Evolutionary conservation across 1,140 invertebrate genomes (phyloP), one percentile per base, ranked within the genome.

Genomic region (Diplogasteroides magnus): DNA sequence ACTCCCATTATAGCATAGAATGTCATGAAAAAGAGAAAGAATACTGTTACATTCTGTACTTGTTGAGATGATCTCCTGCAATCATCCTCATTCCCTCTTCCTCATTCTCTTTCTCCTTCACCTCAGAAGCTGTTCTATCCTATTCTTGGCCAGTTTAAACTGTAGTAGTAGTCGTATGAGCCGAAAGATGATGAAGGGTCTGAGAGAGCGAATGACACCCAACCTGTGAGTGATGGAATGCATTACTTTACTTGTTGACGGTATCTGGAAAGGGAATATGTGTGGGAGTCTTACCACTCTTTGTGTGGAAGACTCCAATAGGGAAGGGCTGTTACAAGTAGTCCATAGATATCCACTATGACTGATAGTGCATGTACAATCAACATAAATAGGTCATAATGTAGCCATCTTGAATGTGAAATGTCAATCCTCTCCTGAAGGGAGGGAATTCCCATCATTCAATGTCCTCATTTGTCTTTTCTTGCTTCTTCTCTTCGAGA

Each of bases 11-110:
- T 88, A 69, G 94, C 96, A 84, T 98, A 99, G 0, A 99, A 85
- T 1, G 93, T 95, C 95, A 99, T 98, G 83, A 99, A 99, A 87
- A 99, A 99, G 23, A 98, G 85, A 85, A 99, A 99, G 85, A 99
- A 99, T 6, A 98, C 86, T 1, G 96, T 98, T 0, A 99, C 97
- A 87, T 99, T 99, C 86, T 98, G 98, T 74, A 99, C 98, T 86
- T 99, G 97, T 85, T 98, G 95, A 83, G 94, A 95, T 71, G 97
- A 99, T 69, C 97, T 92, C 83, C 94, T 97, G 85, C 81, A 88
- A 70, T 23, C 31, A 48, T 59, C 25, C 57, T 64, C n/a, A 59
- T 27, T 28, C 58, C 29, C 27, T n/a, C 55, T 2, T 31, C 31
- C 64, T n/a, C n/a, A 59, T 27, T 28, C 58, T 31, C 27, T n/a